A percentile compares a stretch with the other conserved stretches of the same genome.
These are phyloP conservation scores for Venturia canescens DNA, from an alignment of 1,140 invertebrate genomes.

Conservation along the genomic window DNA sequence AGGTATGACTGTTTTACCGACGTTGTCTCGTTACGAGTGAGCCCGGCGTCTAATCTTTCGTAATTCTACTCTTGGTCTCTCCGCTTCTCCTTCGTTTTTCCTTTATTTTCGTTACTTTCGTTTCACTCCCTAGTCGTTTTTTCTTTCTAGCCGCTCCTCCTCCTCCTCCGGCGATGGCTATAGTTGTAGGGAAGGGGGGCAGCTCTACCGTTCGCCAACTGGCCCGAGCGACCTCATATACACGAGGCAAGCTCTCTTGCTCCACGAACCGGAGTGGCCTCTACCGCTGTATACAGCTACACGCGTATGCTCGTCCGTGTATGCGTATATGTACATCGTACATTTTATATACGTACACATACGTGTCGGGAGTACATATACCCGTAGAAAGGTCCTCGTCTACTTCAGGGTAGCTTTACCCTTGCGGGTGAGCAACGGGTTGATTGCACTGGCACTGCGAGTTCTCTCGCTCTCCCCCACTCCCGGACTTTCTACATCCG, in stretches of 20 bases:
- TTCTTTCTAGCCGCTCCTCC: slow-evolving; percentile 41
- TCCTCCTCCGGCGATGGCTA: neutral
- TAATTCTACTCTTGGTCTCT: slow-evolving; percentile 58
- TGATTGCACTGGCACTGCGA: slow-evolving; percentile 74
- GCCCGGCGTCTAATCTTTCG: slow-evolving; percentile 63
- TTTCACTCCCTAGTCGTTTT: slow-evolving; percentile 52
- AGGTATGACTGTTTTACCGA: slow-evolving; percentile 69
- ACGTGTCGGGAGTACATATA: slow-evolving; percentile 54
- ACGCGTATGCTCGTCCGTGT: slow-evolving; percentile 28
- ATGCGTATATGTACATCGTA: neutral
- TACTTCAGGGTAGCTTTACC: slow-evolving; percentile 73
- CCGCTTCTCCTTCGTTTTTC: slow-evolving; percentile 48
- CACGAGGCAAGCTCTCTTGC: slow-evolving; percentile 36
- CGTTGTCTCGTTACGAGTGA: slow-evolving; percentile 61
- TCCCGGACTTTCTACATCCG: slow-evolving; percentile 31
- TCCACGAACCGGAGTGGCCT: slow-evolving; percentile 45
- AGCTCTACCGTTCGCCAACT: slow-evolving; percentile 29
- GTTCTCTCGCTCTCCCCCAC: slow-evolving; percentile 41
- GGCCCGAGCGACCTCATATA: slow-evolving; percentile 59
- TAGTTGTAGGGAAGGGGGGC: neutral
- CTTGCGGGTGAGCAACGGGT: slow-evolving; percentile 71
- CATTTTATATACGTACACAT: neutral
- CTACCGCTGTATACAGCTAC: slow-evolving; percentile 6
- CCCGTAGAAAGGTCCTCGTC: slow-evolving; percentile 59
- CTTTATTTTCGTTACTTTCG: slow-evolving; percentile 44